These are phyloP conservation scores for Cosmorhoe ocellata DNA, from an alignment of 2,888 invertebrate genomes.

Conservation along the genomic window DNA sequence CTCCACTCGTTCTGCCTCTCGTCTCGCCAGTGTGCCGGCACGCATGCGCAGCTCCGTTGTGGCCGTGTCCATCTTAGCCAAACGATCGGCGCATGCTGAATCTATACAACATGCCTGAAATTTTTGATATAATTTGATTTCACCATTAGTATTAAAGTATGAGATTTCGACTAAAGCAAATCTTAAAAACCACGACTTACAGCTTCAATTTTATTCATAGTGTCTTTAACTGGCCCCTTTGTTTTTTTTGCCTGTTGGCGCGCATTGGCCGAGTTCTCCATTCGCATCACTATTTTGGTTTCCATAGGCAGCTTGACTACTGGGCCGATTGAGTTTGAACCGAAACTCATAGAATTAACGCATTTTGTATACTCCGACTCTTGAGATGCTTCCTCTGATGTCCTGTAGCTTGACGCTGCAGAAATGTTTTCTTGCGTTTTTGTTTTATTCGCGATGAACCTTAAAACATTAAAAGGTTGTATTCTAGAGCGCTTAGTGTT, in stretches of 20 bases:
- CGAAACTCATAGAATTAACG: slow-evolving; percentile 22
- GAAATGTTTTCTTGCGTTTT: slow-evolving; percentile 12
- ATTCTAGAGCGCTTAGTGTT: neutral
- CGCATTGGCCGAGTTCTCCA: slow-evolving; percentile 35
- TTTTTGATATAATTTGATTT: neutral
- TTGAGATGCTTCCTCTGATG: neutral
- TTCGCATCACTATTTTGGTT: slow-evolving; percentile 58
- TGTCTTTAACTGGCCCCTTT: slow-evolving; percentile 36
- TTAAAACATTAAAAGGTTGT: slow-evolving; percentile 27
- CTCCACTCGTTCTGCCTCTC: slow-evolving; percentile 62
- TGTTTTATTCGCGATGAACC: slow-evolving; percentile 37
- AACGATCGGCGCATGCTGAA: slow-evolving; percentile 46
- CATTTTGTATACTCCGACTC: slow-evolving; percentile 20
- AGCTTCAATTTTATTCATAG: slow-evolving; percentile 50
- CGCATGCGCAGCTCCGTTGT: slow-evolving; percentile 56
- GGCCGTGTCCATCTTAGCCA: slow-evolving; percentile 49
- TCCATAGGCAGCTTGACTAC: slow-evolving; percentile 61
- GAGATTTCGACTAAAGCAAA: too few species aligned
- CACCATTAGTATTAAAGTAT: too few species aligned
- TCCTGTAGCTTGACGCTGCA: neutral
- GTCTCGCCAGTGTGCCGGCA: slow-evolving; percentile 49
- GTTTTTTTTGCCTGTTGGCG: slow-evolving; percentile 33
- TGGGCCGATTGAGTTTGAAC: slow-evolving; percentile 49
- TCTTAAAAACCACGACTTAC: slow-evolving; percentile 39
- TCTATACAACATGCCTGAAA: slow-evolving; percentile 61